Evolutionary conservation across 2,797 vertebrate genomes (phyloP).

Genomic region (Aldrovandia affinis): DNA sequence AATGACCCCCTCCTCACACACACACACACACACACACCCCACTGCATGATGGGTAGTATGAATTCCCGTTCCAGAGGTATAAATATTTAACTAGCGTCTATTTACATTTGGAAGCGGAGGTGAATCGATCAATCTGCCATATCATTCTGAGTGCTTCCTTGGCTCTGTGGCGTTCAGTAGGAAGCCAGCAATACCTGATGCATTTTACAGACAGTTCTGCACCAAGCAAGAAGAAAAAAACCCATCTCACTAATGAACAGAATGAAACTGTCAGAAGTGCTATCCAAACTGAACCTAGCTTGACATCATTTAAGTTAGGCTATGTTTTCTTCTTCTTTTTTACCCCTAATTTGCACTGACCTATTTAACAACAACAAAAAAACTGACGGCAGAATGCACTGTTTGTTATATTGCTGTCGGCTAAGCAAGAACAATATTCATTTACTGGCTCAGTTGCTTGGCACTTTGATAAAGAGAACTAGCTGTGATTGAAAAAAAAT

Average conservation of each 20-base stretch:
- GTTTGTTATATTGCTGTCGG: neutral
- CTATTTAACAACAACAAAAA: slow-evolving; percentile 8
- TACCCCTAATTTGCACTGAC: neutral
- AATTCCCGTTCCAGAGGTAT: neutral
- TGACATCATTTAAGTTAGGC: neutral
- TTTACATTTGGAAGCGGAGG: neutral
- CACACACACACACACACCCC: too few species aligned
- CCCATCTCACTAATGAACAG: neutral
- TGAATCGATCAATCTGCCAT: neutral
- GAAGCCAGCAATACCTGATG: neutral
- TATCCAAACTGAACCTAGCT: neutral
- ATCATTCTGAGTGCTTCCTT: neutral
- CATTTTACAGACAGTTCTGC: neutral
- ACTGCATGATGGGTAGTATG: neutral
- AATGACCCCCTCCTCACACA: neutral
- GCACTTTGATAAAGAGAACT: neutral
- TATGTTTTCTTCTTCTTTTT: too few species aligned
- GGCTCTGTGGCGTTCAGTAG: neutral
- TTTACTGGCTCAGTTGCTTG: neutral
- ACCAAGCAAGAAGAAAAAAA: too few species aligned
- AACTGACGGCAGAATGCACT: neutral
- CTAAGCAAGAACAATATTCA: neutral
- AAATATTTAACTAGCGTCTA: neutral
- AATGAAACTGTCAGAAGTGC: neutral
- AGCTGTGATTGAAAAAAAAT: neutral